Base-by-base conservation (phyloP, 37 sponge, comb jelly and placozoan species). In the Dysidea cf. avara region DNA sequence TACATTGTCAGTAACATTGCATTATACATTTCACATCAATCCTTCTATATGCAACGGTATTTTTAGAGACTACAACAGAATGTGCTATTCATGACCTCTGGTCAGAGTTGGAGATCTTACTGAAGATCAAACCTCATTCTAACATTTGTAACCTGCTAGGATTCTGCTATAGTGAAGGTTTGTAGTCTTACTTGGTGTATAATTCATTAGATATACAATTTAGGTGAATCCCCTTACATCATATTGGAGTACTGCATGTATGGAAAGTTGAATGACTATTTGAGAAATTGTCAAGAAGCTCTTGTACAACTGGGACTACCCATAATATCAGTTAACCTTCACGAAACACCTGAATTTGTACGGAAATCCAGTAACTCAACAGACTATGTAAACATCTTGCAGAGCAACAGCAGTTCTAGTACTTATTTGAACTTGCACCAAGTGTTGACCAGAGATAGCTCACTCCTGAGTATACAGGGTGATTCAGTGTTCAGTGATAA, bases 101-200 rank as follows among this genome's bases (percentile, higher is more conserved):
- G 62, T 51, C 54, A 52, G 81, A 81, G 48, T 56, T 81, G 34
- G 62, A 81, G 30, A 22, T 81, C 43, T 72, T 81, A 74, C 71
- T 72, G 53, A 18, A 28, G 34, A 63, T 81, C 18, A 81, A 71
- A 36, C 81, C 81, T 16, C 81, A 81, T 49, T 66, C 64, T 2
- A 71, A 81, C 73, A 81, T 81, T 21, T 57, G 55, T 11, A 81
- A 81, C 22, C 54, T 81, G 20, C 61, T 81, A 25, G 81, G 62
- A 25, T 61, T 72, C 30, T 81, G 81, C 56, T 72, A 55, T 2
- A 34, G 0, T 7, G 56, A 64, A 61, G 81, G 81, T 72, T 34
- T 16, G 66, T 31, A 36, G 17, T 46, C 31, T 53, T 18, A 37
- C 0, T 26, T 16, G 34, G 65, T 2, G 17, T 22, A 2, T 17